Evolutionary conservation across 2,888 invertebrate species (phyloP).

Genomic region (Ectemnius continuus): DNA sequence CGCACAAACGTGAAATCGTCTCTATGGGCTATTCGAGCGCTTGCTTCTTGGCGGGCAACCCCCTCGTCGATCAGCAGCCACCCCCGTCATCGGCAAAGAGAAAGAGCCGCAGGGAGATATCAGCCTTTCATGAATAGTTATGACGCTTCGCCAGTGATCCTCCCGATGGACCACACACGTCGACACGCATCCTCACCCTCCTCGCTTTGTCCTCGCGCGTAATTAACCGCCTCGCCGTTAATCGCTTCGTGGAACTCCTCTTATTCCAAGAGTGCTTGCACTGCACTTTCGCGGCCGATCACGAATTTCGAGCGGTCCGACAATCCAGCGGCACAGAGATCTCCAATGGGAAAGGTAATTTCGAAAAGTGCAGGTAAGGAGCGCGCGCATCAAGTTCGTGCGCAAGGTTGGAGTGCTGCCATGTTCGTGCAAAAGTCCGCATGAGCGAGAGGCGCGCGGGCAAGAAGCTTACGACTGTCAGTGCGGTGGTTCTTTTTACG

Average conservation of each 20-base stretch:
- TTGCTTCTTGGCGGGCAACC: constrained; percentile 27
- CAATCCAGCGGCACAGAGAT: constrained; percentile 21
- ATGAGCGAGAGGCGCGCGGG: constrained; percentile 31
- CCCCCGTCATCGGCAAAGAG: constrained; percentile 24
- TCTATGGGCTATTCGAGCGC: constrained; percentile 19
- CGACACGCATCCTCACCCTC: constrained; percentile 28
- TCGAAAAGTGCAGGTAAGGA: not conserved
- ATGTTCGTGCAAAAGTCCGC: constrained; percentile 47
- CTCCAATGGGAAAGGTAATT: constrained; percentile 33
- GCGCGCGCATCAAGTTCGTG: constrained; percentile 33
- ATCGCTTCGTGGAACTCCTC: not conserved
- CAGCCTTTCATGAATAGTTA: constrained; percentile 60
- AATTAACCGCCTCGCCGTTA: not conserved
- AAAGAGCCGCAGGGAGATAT: too few relatives aligned
- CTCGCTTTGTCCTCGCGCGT: constrained; percentile 2
- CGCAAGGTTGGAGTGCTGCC: constrained; percentile 25
- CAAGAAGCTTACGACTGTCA: constrained; percentile 44
- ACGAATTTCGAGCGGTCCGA: not conserved
- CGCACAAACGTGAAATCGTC: constrained; percentile 58
- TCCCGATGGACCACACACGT: constrained; percentile 46
- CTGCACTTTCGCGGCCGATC: not conserved
- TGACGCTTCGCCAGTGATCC: constrained; percentile 54
- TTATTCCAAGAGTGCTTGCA: not conserved
- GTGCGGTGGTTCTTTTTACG: constrained; percentile 43
- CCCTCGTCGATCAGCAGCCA: constrained; percentile 39